Evolutionary conservation across 2,113 vertebrate genomes (phyloP).

Genomic region (Talpa occidentalis): DNA sequence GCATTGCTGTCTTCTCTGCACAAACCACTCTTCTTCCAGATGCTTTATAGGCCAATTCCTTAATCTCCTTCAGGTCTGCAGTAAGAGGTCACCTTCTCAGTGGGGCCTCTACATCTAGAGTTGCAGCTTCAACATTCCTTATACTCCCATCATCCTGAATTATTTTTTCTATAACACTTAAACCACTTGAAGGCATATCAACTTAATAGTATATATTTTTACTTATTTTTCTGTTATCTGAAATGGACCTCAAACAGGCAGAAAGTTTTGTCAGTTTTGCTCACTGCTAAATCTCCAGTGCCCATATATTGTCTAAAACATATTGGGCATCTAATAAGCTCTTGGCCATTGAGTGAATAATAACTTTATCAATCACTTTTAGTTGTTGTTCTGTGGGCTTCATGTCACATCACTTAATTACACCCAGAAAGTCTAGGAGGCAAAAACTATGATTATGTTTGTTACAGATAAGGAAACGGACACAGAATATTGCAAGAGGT

Average conservation of each 20-base stretch:
- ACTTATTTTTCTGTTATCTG: background rate
- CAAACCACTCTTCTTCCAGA: background rate
- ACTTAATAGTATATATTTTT: constrained; percentile 3
- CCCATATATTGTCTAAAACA: background rate
- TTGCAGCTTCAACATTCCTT: background rate
- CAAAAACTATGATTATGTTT: background rate
- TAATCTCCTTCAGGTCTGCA: background rate
- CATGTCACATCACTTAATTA: background rate
- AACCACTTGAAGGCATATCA: background rate
- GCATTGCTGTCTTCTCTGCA: background rate
- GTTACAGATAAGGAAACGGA: background rate
- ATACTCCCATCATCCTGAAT: background rate
- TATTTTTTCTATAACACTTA: background rate
- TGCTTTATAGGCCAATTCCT: background rate
- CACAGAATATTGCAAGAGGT: background rate
- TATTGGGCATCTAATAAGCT: background rate
- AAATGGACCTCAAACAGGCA: background rate
- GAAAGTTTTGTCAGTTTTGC: background rate
- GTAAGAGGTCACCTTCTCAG: background rate
- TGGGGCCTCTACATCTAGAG: background rate
- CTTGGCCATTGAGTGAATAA: background rate
- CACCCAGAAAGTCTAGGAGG: background rate
- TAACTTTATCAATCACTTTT: background rate
- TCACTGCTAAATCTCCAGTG: background rate
- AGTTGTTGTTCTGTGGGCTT: background rate